Evolutionary conservation across 2,113 vertebrate species (phyloP), one percentile per base, ranked within the genome.

Genomic region (Cyphomyrus plagiostoma): DNA sequence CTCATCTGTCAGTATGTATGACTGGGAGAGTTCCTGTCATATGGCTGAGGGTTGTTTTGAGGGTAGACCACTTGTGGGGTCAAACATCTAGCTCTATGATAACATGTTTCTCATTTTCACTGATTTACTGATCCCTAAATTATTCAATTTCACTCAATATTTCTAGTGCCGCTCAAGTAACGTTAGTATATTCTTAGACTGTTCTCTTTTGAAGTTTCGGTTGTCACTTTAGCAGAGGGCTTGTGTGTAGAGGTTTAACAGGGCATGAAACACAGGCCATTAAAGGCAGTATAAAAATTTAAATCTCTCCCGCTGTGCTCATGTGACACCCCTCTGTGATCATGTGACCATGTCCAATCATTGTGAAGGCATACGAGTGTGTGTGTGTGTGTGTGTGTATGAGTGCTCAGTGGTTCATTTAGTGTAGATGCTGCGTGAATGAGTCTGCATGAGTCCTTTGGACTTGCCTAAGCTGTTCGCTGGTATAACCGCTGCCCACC

Each of bases 141-240:
- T 30, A 17, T 26, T 86, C 23, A 0, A 35, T 49, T 30, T 30
- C 39, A 9, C 1, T n/a, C 84, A 48, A n/a, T 53, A 48, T 86
- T 86, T 86, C 26, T 49, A 53, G 45, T 50, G 13, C n/a, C 50
- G 23, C 46, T 2, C 23, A 85, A 26, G 19, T 42, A 84, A 84
- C 19, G 6, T 21, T 58, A 58, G 21, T 58, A 8, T 58, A 17
- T 62, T 62, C 86, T 86, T 82, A 90, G 21, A 30, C n/a, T 85
- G 52, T 80, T 91, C 77, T 49, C 58, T 89, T 35, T 90, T 89
- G 88, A 91, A 86, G 77, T 8, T 89, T 53, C 46, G 39, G 45
- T 89, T 58, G 88, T 80, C 13, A 85, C 52, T 88, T 39, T 77
- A 77, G 46, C 21, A 50, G n/a, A 50, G 45, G 49, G 30, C 74